These are phyloP conservation scores for Tamias sibiricus DNA, from an alignment of 2,113 vertebrate species.

Conservation along the genomic window DNA sequence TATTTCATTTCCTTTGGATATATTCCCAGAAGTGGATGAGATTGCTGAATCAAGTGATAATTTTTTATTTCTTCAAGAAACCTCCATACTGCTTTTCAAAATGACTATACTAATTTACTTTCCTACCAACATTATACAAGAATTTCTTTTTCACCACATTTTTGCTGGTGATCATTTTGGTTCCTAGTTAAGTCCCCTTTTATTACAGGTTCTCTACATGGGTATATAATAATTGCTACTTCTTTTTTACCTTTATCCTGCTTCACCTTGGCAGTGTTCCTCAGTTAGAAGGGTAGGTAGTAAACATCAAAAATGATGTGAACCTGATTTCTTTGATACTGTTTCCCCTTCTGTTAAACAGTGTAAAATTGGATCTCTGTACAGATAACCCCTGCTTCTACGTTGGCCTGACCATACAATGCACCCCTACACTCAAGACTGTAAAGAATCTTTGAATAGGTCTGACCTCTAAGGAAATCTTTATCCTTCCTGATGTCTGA, in stretches of 20 bases:
- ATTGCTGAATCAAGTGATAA: background rate
- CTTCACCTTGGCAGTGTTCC: conserved; percentile 29
- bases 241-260: background rate
- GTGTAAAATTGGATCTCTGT: background rate
- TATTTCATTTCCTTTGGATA: background rate
- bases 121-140: background rate
- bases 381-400: background rate
- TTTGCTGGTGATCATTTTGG: background rate
- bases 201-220: background rate
- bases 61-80: background rate
- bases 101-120: background rate
- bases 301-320: background rate
- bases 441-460: background rate
- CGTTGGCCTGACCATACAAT: background rate
- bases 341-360: background rate
- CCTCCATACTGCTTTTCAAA: background rate
- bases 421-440: background rate
- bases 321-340: background rate
- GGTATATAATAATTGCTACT: background rate
- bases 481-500: background rate
- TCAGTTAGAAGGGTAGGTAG: conserved; percentile 10
- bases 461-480: background rate
- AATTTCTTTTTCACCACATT: background rate
- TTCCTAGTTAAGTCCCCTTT: background rate
- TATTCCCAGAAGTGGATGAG: background rate